phyloP scores from a whole-genome alignment of 2,888 invertebrate species.

The Taenaris catops region DNA sequence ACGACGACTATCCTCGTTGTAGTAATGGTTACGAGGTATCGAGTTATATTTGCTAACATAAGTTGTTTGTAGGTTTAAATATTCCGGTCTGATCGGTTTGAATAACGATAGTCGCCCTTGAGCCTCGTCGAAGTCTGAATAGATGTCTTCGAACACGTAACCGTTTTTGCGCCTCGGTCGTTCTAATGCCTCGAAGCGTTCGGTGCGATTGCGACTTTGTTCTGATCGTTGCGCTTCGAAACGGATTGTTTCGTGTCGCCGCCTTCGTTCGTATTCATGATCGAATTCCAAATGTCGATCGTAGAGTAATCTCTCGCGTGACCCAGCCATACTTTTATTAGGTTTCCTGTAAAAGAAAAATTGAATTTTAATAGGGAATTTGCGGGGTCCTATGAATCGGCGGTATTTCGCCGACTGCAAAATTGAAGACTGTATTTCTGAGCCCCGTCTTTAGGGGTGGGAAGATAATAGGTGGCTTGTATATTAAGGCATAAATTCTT shows the following conservation, averaged over 20 bases:
- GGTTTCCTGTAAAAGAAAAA: slow-evolving; percentile 48
- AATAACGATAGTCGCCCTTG: slow-evolving; percentile 68
- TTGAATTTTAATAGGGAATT: slow-evolving; percentile 37
- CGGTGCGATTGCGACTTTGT: slow-evolving; percentile 24
- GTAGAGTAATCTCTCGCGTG: slow-evolving; percentile 62
- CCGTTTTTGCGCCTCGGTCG: slow-evolving; percentile 62
- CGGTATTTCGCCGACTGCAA: too few species aligned
- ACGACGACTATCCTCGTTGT: slow-evolving; percentile 51
- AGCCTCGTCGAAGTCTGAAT: slow-evolving; percentile 71
- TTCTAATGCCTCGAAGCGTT: slow-evolving; percentile 35
- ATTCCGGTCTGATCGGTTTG: slow-evolving; percentile 71
- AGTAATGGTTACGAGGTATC: slow-evolving; percentile 60
- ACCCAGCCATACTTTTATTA: slow-evolving; percentile 63
- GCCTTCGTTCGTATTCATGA: slow-evolving; percentile 43
- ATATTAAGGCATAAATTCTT: too few species aligned
- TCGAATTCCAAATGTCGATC: slow-evolving; percentile 54
- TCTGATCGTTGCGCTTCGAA: slow-evolving; percentile 23
- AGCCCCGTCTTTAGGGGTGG: too few species aligned
- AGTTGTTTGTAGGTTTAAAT: slow-evolving; percentile 58
- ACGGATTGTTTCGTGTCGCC: slow-evolving; percentile 36
- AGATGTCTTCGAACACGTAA: slow-evolving; percentile 72
- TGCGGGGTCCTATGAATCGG: too few species aligned
- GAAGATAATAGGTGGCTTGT: too few species aligned
- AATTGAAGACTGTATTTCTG: too few species aligned
- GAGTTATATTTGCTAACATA: slow-evolving; percentile 67